Percentiles rank a stretch among this genome's conserved stretches.
Evolutionary conservation across 2,888 invertebrate genomes (phyloP).

Genomic region (Dicranocentrus wangi): DNA sequence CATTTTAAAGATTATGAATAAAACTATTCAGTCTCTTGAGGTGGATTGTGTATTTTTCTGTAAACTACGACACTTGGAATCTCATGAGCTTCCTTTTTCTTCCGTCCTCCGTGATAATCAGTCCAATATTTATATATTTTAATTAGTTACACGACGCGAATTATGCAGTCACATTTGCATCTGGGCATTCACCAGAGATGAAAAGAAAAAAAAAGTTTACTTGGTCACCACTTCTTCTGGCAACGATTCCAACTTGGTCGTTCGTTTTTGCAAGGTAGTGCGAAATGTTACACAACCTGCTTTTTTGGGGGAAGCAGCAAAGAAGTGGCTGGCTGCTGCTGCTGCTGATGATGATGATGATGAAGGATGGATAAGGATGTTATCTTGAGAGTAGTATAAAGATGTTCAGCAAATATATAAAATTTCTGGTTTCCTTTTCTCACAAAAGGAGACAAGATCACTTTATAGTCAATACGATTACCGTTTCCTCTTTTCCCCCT

Average conservation of each 20-base stretch:
- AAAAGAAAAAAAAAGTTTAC: too few relatives aligned
- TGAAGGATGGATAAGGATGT: too few relatives aligned
- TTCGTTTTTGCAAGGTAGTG: constrained; percentile 13
- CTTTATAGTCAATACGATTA: constrained; percentile 20
- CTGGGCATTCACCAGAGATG: not conserved
- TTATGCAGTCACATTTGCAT: not conserved
- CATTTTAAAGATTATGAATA: constrained; percentile 51
- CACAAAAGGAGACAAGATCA: constrained; percentile 21
- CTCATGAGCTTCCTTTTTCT: constrained; percentile 40
- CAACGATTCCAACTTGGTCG: not conserved
- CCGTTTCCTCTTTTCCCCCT: constrained; percentile 45
- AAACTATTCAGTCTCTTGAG: constrained; percentile 49
- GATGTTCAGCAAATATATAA: constrained; percentile 44
- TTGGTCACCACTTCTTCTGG: not conserved
- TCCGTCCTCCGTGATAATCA: constrained; percentile 3
- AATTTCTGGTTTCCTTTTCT: constrained; percentile 58
- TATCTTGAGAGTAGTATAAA: constrained; percentile 7
- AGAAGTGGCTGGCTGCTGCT: constrained; percentile 10
- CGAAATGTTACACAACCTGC: constrained; percentile 57
- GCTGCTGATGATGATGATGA: constrained; percentile 22
- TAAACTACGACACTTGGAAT: constrained; percentile 23
- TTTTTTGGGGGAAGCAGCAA: constrained; percentile 34
- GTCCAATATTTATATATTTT: constrained; percentile 10
- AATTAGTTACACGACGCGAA: not conserved
- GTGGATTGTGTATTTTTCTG: constrained; percentile 4